Conservation (phyloP, 1,140 invertebrate species). For the Drosophila elegans region DNA sequence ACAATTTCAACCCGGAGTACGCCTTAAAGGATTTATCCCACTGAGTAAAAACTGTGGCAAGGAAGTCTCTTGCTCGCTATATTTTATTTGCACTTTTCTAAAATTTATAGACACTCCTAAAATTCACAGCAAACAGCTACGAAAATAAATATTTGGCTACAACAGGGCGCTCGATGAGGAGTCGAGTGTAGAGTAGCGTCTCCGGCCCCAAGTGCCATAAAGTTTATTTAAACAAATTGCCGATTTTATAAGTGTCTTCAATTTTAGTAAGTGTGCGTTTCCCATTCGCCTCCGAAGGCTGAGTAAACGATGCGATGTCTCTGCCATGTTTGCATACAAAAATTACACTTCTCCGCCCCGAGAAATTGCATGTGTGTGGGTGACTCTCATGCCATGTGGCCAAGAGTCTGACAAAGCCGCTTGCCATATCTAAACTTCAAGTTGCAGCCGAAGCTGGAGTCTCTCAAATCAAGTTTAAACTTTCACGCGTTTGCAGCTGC, state of each 20-base stretch:
- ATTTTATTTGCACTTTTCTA: slow-evolving; percentile 82
- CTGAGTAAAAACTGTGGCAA: slow-evolving; percentile 27
- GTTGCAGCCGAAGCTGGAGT: slow-evolving; percentile 22
- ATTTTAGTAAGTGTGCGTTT: slow-evolving; percentile 80
- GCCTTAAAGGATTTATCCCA: slow-evolving; percentile 76
- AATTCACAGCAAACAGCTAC: slow-evolving; percentile 68
- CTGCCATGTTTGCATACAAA: slow-evolving; percentile 55
- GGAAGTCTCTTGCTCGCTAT: slow-evolving; percentile 57
- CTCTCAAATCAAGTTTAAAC: slow-evolving; percentile 73
- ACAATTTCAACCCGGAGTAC: slow-evolving; percentile 70
- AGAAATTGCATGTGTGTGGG: slow-evolving; percentile 11
- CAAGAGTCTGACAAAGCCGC: slow-evolving; percentile 53
- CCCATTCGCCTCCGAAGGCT: slow-evolving; percentile 9
- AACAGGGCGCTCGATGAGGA: slow-evolving; percentile 14
- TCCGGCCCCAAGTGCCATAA: slow-evolving; percentile 70
- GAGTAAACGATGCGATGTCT: slow-evolving; percentile 48
- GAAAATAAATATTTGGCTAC: slow-evolving; percentile 68
- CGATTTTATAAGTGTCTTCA: slow-evolving; percentile 83
- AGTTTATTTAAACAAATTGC: slow-evolving; percentile 83
- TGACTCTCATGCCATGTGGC: slow-evolving; percentile 43
- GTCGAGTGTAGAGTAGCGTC: slow-evolving; percentile 6
- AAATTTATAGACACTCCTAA: slow-evolving; percentile 81
- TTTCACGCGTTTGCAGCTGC: slow-evolving; percentile 70
- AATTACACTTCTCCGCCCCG: slow-evolving; percentile 42
- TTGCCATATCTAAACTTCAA: slow-evolving; percentile 31